Conservation (phyloP, 2,113 vertebrate species). For the Mystacornis crossleyi region DNA sequence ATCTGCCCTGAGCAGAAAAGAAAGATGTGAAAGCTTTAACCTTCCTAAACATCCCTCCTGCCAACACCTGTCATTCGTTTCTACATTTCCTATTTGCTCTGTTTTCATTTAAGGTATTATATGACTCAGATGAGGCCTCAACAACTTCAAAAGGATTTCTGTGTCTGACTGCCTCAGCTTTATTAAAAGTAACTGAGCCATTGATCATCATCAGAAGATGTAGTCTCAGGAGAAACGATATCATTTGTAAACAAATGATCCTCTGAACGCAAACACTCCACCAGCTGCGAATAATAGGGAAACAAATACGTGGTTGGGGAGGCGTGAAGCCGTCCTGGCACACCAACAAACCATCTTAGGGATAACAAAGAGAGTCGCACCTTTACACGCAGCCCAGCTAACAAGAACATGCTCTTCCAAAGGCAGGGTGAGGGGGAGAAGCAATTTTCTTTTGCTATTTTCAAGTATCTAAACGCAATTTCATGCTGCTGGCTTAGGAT, state of each 20-base stretch:
- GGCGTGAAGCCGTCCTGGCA: not conserved
- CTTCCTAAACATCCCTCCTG: conserved; percentile 21
- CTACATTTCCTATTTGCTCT: conserved; percentile 35
- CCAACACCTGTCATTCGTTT: conserved; percentile 42
- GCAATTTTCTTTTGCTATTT: not conserved
- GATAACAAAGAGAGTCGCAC: not conserved
- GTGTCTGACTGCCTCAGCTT: conserved; percentile 32
- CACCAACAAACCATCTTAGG: not conserved
- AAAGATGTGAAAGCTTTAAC: conserved; percentile 17
- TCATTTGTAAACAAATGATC: conserved; percentile 47
- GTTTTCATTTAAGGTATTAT: conserved; percentile 55
- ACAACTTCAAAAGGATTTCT: conserved; percentile 53
- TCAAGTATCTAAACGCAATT: conserved; percentile 20
- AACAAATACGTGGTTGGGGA: accelerated
- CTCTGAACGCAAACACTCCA: conserved; percentile 12
- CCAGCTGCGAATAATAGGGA: not conserved
- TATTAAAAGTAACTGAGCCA: conserved; percentile 65
- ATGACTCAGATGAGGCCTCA: conserved; percentile 39
- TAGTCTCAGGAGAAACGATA: conserved; percentile 7
- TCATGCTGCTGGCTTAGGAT: not conserved
- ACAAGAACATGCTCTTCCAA: not conserved
- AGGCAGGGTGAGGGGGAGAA: not conserved
- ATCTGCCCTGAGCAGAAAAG: not conserved
- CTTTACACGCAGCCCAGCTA: not conserved
- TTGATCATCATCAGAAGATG: conserved; percentile 48